Base-by-base conservation (phyloP, 2,113 vertebrate genomes). In the Trematomus loennbergii region DNA sequence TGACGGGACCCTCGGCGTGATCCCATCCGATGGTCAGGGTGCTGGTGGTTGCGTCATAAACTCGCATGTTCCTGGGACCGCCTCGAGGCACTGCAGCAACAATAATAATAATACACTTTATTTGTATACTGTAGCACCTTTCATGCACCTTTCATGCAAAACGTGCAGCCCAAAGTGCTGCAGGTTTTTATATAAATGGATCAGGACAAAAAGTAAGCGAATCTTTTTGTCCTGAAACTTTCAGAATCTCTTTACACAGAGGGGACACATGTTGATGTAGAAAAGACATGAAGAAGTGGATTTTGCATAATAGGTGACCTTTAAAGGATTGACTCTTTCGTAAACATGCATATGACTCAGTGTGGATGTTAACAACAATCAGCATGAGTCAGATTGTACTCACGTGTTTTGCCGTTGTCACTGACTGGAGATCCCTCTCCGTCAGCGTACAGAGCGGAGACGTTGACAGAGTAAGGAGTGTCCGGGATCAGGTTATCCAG, bases 11-110 rank as follows among this genome's bases (percentile, higher is more conserved):
- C 58, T 99, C 98, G 0, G 98, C 98, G 43, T 99, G 98, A 74
- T 99, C 98, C 98, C 98, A 99, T 75, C 95, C 93, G 0, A 98
- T 95, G 73, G 96, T 98, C 57, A 99, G 96, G 36, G 96, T 97
- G 68, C 95, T 97, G 77, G 97, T 99, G 69, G 97, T 99, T 89
- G 96, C 96, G 6, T 96, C 97, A 0, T 96, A 97, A 69, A 99
- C 96, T 8, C 96, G 95, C 83, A 99, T 90, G 73, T 99, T 99
- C 86, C 96, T 96, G 73, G 98, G 97, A 9, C 97, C 97, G 45
- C 93, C 93, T 2, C 97, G 96, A 60, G 97, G 97, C 80, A 97
- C 98, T 99, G 91, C 59, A 71, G 84, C 20, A 58, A 64, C 92
- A 53, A 75, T 20, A 25, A 15, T 29, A 3, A 29, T 29, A 29